Percentiles rank a stretch among this genome's conserved stretches.
Evolutionary conservation across 2,113 vertebrate genomes (phyloP).

Genomic region (Pomatorhinus ruficollis): DNA sequence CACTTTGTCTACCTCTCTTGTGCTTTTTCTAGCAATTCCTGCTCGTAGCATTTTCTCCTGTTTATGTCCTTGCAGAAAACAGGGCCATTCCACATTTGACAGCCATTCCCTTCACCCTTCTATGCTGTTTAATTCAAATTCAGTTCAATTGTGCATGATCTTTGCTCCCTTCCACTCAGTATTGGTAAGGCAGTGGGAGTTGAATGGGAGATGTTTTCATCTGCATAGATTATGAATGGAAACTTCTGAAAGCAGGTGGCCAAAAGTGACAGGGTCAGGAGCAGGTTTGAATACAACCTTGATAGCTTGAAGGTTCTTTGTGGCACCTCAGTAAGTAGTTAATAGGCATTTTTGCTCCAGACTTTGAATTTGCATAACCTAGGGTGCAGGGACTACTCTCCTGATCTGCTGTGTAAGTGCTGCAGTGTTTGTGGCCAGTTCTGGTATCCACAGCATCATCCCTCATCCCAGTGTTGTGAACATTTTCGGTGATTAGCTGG

Average conservation of each 20-base stretch:
- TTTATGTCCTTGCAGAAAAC: not conserved
- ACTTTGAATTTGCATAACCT: not conserved
- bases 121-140: not conserved
- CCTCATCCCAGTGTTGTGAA: slow-evolving; percentile 3
- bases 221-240: not conserved
- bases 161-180: not conserved
- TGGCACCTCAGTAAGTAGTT: not conserved
- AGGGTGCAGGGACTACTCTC: not conserved
- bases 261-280: not conserved
- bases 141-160: not conserved
- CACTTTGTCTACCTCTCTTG: not conserved
- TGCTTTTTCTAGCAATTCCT: not conserved
- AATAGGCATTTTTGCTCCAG: not conserved
- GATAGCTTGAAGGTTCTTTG: not conserved
- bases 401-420: not conserved
- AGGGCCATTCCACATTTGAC: not conserved
- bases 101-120: not conserved
- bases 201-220: not conserved
- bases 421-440: not conserved
- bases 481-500: slow-evolving; percentile 39
- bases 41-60: not conserved
- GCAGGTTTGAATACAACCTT: not conserved
- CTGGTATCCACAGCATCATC: slow-evolving; percentile 13
- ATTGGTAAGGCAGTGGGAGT: not conserved
- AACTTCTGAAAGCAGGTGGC: not conserved